phyloP scores from a whole-genome alignment of 1,140 invertebrate species.

The Parasteatoda tepidariorum region DNA sequence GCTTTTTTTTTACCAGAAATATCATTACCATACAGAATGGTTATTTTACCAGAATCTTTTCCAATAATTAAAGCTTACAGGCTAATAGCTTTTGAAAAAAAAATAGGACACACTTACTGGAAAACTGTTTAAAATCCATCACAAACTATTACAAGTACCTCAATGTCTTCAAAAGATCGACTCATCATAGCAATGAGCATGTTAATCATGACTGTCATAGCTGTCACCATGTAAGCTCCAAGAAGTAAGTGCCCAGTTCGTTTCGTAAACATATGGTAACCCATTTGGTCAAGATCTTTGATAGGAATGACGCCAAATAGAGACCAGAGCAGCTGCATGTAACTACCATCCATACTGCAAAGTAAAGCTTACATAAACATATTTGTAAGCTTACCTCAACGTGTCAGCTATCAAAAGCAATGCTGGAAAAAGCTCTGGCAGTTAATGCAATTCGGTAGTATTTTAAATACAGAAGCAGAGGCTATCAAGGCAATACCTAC shows the following conservation, averaged over 20 bases:
- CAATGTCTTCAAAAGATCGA: conserved; percentile 74
- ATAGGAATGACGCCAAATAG: conserved; percentile 69
- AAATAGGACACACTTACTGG: too few relatives aligned
- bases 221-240: conserved; percentile 71
- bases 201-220: conserved; percentile 74
- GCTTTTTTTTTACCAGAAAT: too few relatives aligned
- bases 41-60: too few relatives aligned
- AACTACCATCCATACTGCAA: conserved; percentile 71
- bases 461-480: too few relatives aligned
- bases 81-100: too few relatives aligned
- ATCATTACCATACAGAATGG: too few relatives aligned
- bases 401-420: background rate
- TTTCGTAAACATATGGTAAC: conserved; percentile 64
- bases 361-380: conserved; percentile 15
- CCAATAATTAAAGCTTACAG: too few relatives aligned
- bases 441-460: too few relatives aligned
- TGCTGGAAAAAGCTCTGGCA: background rate
- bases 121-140: too few relatives aligned
- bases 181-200: conserved; percentile 76
- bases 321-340: conserved; percentile 73
- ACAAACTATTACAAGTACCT: too few relatives aligned
- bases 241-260: conserved; percentile 67
- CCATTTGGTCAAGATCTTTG: conserved; percentile 60
- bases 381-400: too few relatives aligned
- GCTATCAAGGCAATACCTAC: too few relatives aligned